Conservation (phyloP, 2,797 vertebrate genomes). For the Danio aesculapii region DNA sequence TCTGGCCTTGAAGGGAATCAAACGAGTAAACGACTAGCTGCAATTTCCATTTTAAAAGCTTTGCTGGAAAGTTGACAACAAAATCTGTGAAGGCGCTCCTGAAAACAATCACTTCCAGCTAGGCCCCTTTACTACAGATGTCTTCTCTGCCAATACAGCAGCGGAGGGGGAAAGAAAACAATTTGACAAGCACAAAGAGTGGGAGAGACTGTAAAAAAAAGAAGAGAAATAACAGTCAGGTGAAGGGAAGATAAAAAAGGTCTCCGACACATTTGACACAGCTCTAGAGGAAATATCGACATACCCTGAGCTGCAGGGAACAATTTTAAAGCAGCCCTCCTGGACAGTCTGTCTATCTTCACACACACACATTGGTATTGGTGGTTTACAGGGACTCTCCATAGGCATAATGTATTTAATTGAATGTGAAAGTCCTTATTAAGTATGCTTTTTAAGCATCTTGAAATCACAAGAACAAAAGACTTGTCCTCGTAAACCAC, state of each 20-base stretch:
- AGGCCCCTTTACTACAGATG: conserved; percentile 38
- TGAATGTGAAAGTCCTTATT: too few species aligned
- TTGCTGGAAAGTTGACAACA: conserved; percentile 55
- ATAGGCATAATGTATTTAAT: too few species aligned
- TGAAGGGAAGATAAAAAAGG: background rate
- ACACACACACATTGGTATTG: too few species aligned
- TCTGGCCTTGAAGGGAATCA: conserved; percentile 38
- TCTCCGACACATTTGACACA: conserved; percentile 12
- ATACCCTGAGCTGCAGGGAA: conserved; percentile 5
- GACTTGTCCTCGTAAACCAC: too few species aligned
- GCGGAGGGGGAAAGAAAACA: conserved; percentile 24
- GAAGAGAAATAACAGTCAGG: background rate
- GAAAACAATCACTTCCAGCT: conserved; percentile 53
- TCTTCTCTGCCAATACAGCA: conserved; percentile 33
- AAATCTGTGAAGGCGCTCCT: conserved; percentile 18
- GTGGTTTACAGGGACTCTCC: too few species aligned
- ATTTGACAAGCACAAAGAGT: conserved; percentile 36
- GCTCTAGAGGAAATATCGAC: conserved; percentile 34
- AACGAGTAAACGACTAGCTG: conserved; percentile 41
- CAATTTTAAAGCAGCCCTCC: conserved; percentile 28
- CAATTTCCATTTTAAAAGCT: conserved; percentile 60
- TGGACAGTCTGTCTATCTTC: conserved; percentile 22
- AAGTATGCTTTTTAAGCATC: too few species aligned
- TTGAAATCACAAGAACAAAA: too few species aligned
- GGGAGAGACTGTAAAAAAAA: conserved; percentile 7